These are phyloP conservation scores for Catharus fuscescens DNA, from an alignment of 2,113 vertebrate genomes.

Conservation along the genomic window DNA sequence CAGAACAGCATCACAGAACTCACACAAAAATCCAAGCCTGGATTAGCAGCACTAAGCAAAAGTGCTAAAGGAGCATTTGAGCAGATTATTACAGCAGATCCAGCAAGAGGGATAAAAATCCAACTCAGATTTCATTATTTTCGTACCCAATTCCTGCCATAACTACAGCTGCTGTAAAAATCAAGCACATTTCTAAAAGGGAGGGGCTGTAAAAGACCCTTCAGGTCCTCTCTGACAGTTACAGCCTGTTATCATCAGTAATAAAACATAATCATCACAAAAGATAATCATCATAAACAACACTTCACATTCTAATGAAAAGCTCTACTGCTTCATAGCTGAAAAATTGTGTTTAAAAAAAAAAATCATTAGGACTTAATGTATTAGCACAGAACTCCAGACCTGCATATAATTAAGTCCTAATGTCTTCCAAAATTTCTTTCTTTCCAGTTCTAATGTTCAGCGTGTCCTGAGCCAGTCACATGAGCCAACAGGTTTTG, in stretches of 20 bases:
- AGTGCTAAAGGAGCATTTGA: not conserved
- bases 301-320: not conserved
- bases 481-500: not conserved
- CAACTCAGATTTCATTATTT: not conserved
- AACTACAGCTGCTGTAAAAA: not conserved
- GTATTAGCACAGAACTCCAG: not conserved
- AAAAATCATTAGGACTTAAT: not conserved
- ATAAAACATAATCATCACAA: constrained; percentile 1
- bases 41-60: not conserved
- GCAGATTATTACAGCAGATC: not conserved
- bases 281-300: not conserved
- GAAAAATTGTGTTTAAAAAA: not conserved
- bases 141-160: not conserved
- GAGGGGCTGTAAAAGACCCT: not conserved
- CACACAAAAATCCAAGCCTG: not conserved
- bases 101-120: not conserved
- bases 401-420: not conserved
- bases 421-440: not conserved
- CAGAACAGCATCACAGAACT: not conserved
- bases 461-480: not conserved
- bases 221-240: not conserved
- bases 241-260: not conserved
- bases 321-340: not conserved
- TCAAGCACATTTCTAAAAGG: not conserved
- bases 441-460: not conserved